Evolutionary conservation across 2,113 vertebrate genomes (phyloP).

Genomic region (Podilymbus podiceps): DNA sequence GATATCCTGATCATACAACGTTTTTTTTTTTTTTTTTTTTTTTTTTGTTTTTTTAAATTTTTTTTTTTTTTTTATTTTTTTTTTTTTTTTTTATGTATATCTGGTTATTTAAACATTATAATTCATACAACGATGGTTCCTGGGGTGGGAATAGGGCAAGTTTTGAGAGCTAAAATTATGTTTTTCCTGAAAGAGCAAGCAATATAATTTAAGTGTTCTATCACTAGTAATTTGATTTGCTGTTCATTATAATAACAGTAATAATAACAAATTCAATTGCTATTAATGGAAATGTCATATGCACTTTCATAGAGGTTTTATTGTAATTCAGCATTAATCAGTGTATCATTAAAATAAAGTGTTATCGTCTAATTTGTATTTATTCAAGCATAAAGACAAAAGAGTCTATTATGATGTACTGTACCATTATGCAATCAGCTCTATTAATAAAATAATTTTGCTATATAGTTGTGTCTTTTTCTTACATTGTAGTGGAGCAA

Average conservation of each 20-base stretch:
- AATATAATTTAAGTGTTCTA: conserved; percentile 21
- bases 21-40: background rate
- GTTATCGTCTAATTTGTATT: conserved; percentile 48
- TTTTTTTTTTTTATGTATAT: background rate
- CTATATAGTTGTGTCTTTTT: background rate
- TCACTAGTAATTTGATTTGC: conserved; percentile 43
- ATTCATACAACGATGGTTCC: background rate
- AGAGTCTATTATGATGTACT: background rate
- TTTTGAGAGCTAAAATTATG: background rate
- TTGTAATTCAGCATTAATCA: conserved; percentile 58
- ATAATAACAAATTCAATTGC: conserved; percentile 62
- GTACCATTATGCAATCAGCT: background rate
- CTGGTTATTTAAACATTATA: background rate
- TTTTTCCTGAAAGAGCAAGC: background rate
- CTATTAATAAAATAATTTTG: background rate
- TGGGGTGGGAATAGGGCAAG: background rate
- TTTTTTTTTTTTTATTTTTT: too few relatives aligned
- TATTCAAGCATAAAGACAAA: conserved; percentile 50
- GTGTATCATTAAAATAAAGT: conserved; percentile 52
- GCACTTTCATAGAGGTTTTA: conserved; percentile 33
- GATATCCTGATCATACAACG: background rate
- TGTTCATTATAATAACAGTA: conserved; percentile 53
- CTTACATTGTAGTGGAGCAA: background rate
- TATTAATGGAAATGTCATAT: conserved; percentile 53
- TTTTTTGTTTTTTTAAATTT: background rate